Conservation (phyloP, 2,888 invertebrate species). For the Phortica okadai region DNA sequence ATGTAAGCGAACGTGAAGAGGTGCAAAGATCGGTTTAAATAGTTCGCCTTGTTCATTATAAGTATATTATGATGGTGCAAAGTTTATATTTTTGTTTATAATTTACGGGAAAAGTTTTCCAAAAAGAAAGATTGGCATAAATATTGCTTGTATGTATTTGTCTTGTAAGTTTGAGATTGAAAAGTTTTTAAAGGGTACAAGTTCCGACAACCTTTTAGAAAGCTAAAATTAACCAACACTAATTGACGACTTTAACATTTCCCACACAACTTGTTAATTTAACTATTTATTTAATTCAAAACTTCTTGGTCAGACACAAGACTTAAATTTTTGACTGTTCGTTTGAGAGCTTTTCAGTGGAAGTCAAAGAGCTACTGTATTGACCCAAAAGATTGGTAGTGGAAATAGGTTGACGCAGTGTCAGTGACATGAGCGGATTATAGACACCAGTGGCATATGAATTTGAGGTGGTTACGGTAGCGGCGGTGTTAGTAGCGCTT, state of each 20-base stretch:
- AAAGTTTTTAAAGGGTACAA: not conserved
- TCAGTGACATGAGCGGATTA: slow-evolving; percentile 67
- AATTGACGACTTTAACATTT: not conserved
- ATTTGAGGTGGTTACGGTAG: slow-evolving; percentile 45
- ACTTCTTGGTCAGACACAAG: not conserved
- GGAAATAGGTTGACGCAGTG: slow-evolving; percentile 59
- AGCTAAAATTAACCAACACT: not conserved
- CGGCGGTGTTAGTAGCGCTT: slow-evolving; percentile 47
- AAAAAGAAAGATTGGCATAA: slow-evolving; percentile 11
- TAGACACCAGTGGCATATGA: slow-evolving; percentile 62
- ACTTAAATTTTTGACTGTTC: slow-evolving; percentile 50
- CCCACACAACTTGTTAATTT: not conserved
- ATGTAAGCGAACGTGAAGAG: slow-evolving; percentile 15
- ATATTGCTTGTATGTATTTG: slow-evolving; percentile 11
- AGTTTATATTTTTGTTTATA: not conserved
- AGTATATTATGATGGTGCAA: not conserved
- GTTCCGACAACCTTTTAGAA: slow-evolving; percentile 22
- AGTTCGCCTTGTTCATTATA: not conserved
- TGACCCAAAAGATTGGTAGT: slow-evolving; percentile 45
- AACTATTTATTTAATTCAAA: not conserved
- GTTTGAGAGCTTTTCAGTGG: slow-evolving; percentile 33
- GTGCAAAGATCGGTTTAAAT: not conserved
- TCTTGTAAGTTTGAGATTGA: not conserved
- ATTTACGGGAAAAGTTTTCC: not conserved
- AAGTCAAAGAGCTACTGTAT: slow-evolving; percentile 45